These are phyloP conservation scores for Cirrhinus mrigala DNA, from an alignment of 2,797 vertebrate genomes.

Conservation along the genomic window DNA sequence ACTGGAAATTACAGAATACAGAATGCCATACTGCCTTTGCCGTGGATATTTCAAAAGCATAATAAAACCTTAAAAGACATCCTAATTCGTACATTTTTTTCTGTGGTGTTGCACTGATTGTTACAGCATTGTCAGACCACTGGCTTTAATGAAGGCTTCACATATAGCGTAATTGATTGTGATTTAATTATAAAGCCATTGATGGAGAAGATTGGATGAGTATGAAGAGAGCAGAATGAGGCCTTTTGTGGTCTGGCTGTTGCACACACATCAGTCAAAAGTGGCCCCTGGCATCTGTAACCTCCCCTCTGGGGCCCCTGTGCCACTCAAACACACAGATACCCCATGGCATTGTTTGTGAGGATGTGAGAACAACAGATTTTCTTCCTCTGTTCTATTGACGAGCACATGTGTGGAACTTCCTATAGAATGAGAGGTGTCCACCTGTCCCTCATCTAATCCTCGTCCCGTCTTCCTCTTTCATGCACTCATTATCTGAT, in stretches of 20 bases:
- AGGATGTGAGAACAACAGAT: slow-evolving; percentile 19
- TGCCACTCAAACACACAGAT: slow-evolving; percentile 41
- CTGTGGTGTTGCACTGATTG: slow-evolving; percentile 31
- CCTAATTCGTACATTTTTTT: slow-evolving; percentile 27
- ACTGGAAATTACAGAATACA: slow-evolving; percentile 47
- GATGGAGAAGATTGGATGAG: slow-evolving; percentile 57
- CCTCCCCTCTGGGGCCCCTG: slow-evolving; percentile 38
- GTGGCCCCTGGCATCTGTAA: slow-evolving; percentile 50
- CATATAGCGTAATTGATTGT: slow-evolving; percentile 65
- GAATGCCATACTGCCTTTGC: slow-evolving; percentile 13
- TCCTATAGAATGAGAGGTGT: slow-evolving; percentile 51
- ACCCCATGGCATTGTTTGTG: slow-evolving; percentile 31
- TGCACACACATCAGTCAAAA: slow-evolving; percentile 18
- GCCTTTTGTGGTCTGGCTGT: slow-evolving; percentile 75
- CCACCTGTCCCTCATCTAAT: slow-evolving; percentile 53
- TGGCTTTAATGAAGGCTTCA: slow-evolving; percentile 56
- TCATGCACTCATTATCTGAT: slow-evolving; percentile 46
- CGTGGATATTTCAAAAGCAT: slow-evolving; percentile 20
- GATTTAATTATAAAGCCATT: slow-evolving; percentile 74
- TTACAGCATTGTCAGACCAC: slow-evolving; percentile 41
- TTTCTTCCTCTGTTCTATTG: slow-evolving; percentile 41
- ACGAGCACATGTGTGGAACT: slow-evolving; percentile 52
- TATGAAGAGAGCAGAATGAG: slow-evolving; percentile 72
- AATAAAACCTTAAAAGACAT: slow-evolving; percentile 25
- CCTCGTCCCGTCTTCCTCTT: background rate